These are phyloP conservation scores for Drosophila anceps DNA, from an alignment of 2,888 invertebrate genomes.

Conservation along the genomic window DNA sequence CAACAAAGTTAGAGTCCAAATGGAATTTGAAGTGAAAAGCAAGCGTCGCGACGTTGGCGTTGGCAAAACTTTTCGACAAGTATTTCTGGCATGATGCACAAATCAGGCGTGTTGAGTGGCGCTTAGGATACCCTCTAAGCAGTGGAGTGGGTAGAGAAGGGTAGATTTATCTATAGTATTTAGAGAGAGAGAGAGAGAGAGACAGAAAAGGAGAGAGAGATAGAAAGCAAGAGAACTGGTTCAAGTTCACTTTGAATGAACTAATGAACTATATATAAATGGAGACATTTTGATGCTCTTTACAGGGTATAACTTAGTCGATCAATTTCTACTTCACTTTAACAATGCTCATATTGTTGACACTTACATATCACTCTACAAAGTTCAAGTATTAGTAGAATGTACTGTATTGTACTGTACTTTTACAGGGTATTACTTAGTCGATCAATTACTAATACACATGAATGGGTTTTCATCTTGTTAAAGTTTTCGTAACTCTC, in stretches of 20 bases:
- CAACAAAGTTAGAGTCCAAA: background rate
- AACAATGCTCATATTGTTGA: no score
- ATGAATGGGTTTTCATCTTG: no score
- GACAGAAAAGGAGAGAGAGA: no score
- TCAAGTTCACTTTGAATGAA: background rate
- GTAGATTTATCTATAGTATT: background rate
- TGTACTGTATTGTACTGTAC: no score
- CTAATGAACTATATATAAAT: background rate
- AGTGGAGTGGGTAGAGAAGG: background rate
- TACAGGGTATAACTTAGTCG: no score
- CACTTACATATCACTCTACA: no score
- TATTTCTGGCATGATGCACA: constrained; percentile 11
- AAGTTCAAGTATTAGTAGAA: no score
- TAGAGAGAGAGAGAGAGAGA: no score
- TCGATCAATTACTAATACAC: no score
- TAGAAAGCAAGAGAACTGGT: background rate
- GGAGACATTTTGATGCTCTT: background rate
- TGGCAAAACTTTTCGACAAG: constrained; percentile 25
- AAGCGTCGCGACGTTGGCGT: constrained; percentile 3
- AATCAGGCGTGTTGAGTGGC: background rate
- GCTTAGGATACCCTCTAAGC: constrained; percentile 1
- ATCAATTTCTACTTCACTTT: no score
- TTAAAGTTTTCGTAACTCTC: no score
- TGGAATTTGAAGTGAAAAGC: constrained; percentile 17
- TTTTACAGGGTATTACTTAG: no score